phyloP scores from a whole-genome alignment of 2,113 vertebrate species.

The Myiagra hebetior region DNA sequence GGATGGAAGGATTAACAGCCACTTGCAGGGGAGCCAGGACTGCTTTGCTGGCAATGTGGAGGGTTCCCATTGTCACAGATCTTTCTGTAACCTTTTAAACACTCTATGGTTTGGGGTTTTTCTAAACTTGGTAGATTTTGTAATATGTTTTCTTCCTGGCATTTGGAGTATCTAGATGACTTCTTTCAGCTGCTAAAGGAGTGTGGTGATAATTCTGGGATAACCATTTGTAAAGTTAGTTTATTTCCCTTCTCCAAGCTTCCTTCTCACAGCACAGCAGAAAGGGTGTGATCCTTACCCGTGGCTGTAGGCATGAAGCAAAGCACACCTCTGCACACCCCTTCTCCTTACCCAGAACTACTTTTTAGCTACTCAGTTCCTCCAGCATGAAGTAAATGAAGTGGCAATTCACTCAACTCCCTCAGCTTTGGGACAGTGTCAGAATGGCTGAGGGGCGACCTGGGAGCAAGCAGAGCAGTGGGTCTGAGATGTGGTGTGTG shows the following conservation, averaged over 20 bases:
- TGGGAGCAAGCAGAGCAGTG: background rate
- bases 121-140: background rate
- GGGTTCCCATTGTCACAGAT: background rate
- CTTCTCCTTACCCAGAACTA: constrained; percentile 73
- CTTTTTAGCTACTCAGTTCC: constrained; percentile 70
- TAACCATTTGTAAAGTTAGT: background rate
- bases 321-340: background rate
- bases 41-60: background rate
- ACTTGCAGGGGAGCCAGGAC: background rate
- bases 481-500: background rate
- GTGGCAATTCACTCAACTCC: constrained; percentile 79
- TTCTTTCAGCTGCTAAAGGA: background rate
- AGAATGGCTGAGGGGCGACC: constrained; percentile 78
- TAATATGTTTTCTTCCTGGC: background rate
- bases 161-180: background rate
- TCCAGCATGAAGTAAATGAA: constrained; percentile 73
- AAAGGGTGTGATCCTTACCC: background rate
- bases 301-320: background rate
- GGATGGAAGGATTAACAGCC: background rate
- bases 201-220: background rate
- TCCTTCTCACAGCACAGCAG: background rate
- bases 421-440: constrained; percentile 71
- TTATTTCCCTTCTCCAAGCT: background rate
- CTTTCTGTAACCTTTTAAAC: background rate
- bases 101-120: background rate